Base-by-base conservation (phyloP, 2,888 invertebrate species). In the Lasioglossum morio region DNA sequence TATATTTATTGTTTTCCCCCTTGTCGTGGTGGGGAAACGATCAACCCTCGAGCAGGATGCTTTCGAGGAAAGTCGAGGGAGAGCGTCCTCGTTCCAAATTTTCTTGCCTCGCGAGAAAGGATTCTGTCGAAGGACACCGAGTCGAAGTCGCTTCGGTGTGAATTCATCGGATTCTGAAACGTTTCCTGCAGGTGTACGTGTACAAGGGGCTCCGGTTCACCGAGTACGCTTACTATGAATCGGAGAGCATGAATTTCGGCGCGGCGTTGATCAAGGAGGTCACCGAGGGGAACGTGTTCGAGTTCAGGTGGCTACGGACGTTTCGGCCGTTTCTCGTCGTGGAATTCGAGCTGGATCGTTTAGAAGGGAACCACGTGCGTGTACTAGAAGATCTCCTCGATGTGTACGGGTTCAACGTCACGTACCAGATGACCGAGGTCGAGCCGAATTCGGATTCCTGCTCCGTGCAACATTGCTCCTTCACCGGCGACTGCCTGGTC, bases 381-480 rank as follows among this genome's bases (percentile, higher is more conserved):
- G 98, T 98, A 0, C 95, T 98, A 87, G 97, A 98, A 93, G 97
- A 97, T 80, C 96, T 98, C 48, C 96, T 98, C 85, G 97, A 98
- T 87, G 98, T 98, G 66, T 98, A 97, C 94, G 99, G 99, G 23
- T 98, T 99, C 96, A 99, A 99, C 95, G 97, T 98, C 92, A 99
- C 98, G 43, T 99, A 98, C 94, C 98, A 98, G 94, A 97, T 98
- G 90, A 95, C 96, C n/a, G 95, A 96, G 7, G 96, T 95, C 5
- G 96, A 95, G 37, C 92, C 94, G 10, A 96, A 96, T 37, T 92
- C 95, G 1, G 95, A 96, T 73, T 96, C 97, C 37, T 98, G 98
- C 95, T 98, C 97, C 86, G 97, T 98, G 82, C 96, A 97, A 89
- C 97, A 97, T 91, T 99, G 98, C 94, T 97, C 98, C 0, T 97